Evolutionary conservation across 2,113 vertebrate genomes (phyloP), one percentile per base, ranked within the genome.

Genomic region (Pipra filicauda): DNA sequence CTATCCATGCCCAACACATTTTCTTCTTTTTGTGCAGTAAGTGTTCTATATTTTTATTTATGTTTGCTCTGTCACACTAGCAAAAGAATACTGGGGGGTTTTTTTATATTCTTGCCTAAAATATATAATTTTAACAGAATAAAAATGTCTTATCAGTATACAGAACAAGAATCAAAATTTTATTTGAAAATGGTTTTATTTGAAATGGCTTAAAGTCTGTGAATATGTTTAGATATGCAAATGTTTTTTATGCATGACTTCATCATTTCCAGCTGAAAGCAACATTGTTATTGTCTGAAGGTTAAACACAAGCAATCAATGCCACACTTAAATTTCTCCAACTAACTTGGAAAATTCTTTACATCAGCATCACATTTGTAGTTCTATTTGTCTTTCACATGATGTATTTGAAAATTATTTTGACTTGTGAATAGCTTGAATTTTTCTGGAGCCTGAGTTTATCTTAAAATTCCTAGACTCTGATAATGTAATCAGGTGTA

Each of bases 231-330:
- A 77, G 37, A 43, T 58, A 71, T 46, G 65, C 15, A 81, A 64
- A 64, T 78, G 2, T 67, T 77, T 73, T 48, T 73, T 48, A 30
- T 71, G 54, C 33, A n/a, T 58, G 33, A 35, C 48, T 55, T 66
- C 33, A 61, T 58, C 8, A 74, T 58, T 87, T 85, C 23, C 48
- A 77, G 57, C 8, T 79, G 70, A 72, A 81, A 93, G 24, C 21
- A 78, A 43, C 11, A n/a, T 33, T 19, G 10, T 49, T 75, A 30
- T 1, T 17, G 0, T 37, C 22, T 0, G 0, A 61, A 67, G 49
- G 17, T 37, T 49, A 94, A 85, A 69, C 37, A n/a, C 27, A 28
- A 8, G 17, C 21, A 51, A 21, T 49, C 30, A 48, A 15, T 52
- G 26, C 27, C n/a, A 73, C 16, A 39, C 6, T 88, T 62, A 41